These are phyloP conservation scores for Balanococcus diminutus DNA, from an alignment of 2,888 invertebrate species.

Conservation along the genomic window DNA sequence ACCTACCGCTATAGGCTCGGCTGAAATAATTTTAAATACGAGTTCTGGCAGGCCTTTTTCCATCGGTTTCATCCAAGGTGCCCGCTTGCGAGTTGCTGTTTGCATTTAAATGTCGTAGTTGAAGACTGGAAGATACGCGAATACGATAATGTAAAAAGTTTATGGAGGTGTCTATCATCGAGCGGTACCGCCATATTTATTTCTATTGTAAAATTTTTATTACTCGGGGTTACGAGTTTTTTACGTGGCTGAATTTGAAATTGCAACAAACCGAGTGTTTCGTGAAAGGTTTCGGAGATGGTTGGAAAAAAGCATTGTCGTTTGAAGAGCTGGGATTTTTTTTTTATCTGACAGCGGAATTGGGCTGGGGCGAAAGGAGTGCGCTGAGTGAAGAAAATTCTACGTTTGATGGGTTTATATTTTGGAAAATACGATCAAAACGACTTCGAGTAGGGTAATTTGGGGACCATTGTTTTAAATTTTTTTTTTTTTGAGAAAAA, in stretches of 20 bases:
- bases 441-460: no score
- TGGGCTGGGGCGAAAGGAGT: no score
- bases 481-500: no score
- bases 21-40: background rate
- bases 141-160: background rate
- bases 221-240: background rate
- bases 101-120: background rate
- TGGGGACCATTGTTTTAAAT: no score
- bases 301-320: no score
- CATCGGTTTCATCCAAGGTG: background rate
- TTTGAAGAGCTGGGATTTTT: no score
- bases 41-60: background rate
- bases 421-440: no score
- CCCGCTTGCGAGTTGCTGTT: background rate
- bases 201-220: background rate
- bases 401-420: no score
- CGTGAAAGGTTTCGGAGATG: background rate
- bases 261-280: background rate
- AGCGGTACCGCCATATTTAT: background rate
- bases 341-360: no score
- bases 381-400: no score
- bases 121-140: background rate
- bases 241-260: background rate
- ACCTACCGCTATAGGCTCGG: background rate
- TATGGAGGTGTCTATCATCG: background rate